phyloP scores from a whole-genome alignment of 1,140 invertebrate genomes.

The Papilio aristodemus region DNA sequence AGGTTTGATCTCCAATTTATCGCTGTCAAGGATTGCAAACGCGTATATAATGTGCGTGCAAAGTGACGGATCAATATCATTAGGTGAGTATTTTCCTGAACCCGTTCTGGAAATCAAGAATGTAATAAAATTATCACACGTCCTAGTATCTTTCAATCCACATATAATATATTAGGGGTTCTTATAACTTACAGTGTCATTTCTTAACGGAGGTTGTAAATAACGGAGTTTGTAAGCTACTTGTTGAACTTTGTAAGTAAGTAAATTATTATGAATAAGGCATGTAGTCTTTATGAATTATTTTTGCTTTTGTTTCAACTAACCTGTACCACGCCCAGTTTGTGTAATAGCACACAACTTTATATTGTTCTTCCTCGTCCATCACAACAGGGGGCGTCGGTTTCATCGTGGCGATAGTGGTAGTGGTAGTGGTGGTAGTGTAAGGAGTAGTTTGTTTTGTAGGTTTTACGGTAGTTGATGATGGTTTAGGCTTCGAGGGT shows the following conservation, averaged over 20 bases:
- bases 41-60: conserved; percentile 96
- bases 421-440: conserved; percentile 36
- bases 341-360: conserved; percentile 95
- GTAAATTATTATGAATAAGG: too few relatives aligned
- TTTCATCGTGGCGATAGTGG: conserved; percentile 41
- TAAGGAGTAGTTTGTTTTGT: conserved; percentile 26
- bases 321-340: conserved; percentile 95
- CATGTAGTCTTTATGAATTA: background rate
- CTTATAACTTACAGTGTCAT: too few relatives aligned
- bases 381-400: conserved; percentile 40
- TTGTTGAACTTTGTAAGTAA: too few relatives aligned
- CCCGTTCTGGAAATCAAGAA: conserved; percentile 81
- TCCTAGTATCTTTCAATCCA: background rate
- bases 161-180: too few relatives aligned
- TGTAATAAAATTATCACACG: background rate
- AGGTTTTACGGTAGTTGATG: conserved; percentile 35
- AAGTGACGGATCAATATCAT: conserved; percentile 90
- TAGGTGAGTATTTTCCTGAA: conserved; percentile 89
- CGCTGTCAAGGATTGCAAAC: conserved; percentile 91
- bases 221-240: too few relatives aligned
- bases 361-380: conserved; percentile 75
- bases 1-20: conserved; percentile 88
- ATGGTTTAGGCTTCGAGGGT: conserved; percentile 44
- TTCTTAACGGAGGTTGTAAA: too few relatives aligned
- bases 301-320: conserved; percentile 25